Percentiles rank a stretch among this genome's conserved stretches.
These are phyloP conservation scores for Callospermophilus lateralis DNA, from an alignment of 2,113 vertebrate species.

Conservation along the genomic window DNA sequence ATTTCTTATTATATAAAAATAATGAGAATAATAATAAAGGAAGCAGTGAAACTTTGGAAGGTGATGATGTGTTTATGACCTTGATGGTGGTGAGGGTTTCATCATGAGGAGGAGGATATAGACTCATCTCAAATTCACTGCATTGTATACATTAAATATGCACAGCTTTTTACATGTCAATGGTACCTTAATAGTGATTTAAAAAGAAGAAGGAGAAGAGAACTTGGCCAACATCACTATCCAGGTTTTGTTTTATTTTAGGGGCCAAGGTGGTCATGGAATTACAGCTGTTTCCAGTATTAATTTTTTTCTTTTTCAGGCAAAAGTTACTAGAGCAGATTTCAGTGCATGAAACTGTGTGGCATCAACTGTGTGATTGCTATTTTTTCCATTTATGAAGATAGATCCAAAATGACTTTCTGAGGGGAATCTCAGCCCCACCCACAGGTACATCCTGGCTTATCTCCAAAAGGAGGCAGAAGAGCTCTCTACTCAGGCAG, in stretches of 20 bases:
- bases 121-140: background rate
- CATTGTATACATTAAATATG: background rate
- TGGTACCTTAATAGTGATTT: background rate
- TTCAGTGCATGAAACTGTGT: background rate
- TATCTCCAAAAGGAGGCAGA: conserved; percentile 51
- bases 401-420: conserved; percentile 46
- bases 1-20: background rate
- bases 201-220: background rate
- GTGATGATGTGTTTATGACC: background rate
- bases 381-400: background rate
- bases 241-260: conserved; percentile 41
- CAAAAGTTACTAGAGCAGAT: background rate
- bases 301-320: background rate
- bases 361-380: background rate
- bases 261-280: background rate
- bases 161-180: background rate
- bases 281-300: background rate
- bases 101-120: background rate
- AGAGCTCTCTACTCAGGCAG: conserved; percentile 62
- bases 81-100: background rate
- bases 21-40: background rate
- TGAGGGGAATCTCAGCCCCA: conserved; percentile 17
- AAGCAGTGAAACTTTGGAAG: background rate
- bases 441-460: conserved; percentile 29
- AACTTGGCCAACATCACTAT: background rate